These are phyloP conservation scores for Eupleurogrammus muticus DNA, from an alignment of 2,797 vertebrate genomes.

Conservation along the genomic window DNA sequence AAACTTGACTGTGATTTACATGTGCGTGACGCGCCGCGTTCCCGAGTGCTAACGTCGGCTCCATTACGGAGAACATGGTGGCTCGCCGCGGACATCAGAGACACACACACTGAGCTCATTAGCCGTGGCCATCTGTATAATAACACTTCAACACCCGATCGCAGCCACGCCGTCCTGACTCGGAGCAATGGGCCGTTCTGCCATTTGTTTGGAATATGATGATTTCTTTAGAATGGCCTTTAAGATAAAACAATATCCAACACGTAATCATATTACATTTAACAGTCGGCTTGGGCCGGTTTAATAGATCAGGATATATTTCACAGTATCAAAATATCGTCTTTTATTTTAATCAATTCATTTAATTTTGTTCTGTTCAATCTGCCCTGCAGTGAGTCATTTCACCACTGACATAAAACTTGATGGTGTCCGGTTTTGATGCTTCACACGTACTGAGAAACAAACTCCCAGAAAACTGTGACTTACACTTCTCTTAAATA, in stretches of 20 bases:
- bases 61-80: conserved; percentile 73
- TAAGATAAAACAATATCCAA: conserved; percentile 37
- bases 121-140: conserved; percentile 85
- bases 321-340: no score
- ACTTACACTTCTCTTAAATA: no score
- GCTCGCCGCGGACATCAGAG: conserved; percentile 76
- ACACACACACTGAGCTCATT: conserved; percentile 82
- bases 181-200: conserved; percentile 69
- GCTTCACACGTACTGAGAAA: no score
- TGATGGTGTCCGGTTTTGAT: no score
- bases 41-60: conserved; percentile 71
- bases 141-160: conserved; percentile 74
- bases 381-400: no score
- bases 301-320: no score
- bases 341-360: no score
- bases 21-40: conserved; percentile 64
- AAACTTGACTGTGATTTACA: conserved; percentile 74
- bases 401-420: no score
- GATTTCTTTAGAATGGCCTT: conserved; percentile 55
- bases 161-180: conserved; percentile 76
- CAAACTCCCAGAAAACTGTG: no score
- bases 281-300: conserved; percentile 18
- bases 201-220: conserved; percentile 64
- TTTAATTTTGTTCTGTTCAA: no score
- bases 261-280: conserved; percentile 45